Base-by-base conservation (phyloP, 2,113 vertebrate species). In the Dipodomys stephensi region DNA sequence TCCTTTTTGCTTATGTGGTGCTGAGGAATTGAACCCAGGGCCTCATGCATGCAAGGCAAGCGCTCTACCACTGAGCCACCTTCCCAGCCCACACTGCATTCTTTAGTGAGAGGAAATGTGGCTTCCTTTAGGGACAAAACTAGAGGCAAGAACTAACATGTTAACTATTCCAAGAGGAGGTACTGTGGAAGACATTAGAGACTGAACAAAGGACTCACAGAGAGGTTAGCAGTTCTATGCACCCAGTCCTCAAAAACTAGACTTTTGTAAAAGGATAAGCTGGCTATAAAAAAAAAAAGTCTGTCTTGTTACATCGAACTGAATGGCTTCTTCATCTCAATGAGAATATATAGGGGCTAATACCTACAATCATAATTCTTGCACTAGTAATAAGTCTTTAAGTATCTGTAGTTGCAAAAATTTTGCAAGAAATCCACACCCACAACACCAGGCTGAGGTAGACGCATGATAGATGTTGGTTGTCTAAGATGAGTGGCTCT, bases 351-450 rank as follows among this genome's bases (percentile, higher is more conserved):
- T 35, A 73, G 27, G 71, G 23, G 80, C 8, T 32, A 27, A 39
- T 62, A 72, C 39, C 57, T 23, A 81, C 62, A 94, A 87, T 81
- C 46, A 30, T 23, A 25, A 81, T 80, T 16, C 39, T 68, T 89
- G n/a, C 2, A 83, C 32, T 49, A 89, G 18, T 2, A 49, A 16
- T 27, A 67, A 79, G 35, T 77, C 74, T 35, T 65, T 86, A 83
- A 30, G 6, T 16, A 18, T 83, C 83, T 90, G 30, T 22, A 64
- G n/a, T 35, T 74, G 10, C 15, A 4, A 25, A 83, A 0, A 12
- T 81, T 91, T 87, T 85, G n/a, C 6, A 76, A 90, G 64, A 90
- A 81, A 90, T 44, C 15, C 93, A 78, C 32, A 57, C 68, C 19
- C 49, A 78, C 22, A 83, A 77, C 90, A 83, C 30, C 44, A 74